phyloP scores from a whole-genome alignment of 2,113 vertebrate species.

The Nycticryphes semicollaris region DNA sequence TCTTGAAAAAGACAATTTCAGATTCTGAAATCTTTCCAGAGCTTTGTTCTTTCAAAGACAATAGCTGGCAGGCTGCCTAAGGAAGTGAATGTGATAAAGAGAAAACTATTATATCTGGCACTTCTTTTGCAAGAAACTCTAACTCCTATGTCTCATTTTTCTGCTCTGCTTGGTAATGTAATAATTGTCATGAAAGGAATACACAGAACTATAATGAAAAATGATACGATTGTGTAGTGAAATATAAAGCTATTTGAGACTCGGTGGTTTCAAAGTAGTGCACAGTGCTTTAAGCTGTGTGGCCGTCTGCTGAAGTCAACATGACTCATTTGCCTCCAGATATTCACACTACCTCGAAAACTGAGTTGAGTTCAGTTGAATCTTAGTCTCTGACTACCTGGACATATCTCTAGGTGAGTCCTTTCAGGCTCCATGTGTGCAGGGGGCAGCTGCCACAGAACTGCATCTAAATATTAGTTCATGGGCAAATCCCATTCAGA shows the following conservation, averaged over 20 bases:
- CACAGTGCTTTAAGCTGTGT: neutral
- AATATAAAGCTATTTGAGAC: constrained; percentile 43
- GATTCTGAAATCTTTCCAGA: neutral
- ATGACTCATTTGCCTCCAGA: neutral
- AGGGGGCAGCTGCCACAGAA: neutral
- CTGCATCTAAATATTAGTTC: neutral
- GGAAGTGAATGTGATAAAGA: constrained; percentile 9
- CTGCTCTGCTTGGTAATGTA: constrained; percentile 30
- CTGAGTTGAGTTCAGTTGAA: neutral
- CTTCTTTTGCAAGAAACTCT: neutral
- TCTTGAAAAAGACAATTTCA: neutral
- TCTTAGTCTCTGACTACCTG: neutral
- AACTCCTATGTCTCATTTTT: constrained; percentile 30
- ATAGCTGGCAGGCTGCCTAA: neutral
- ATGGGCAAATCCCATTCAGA: neutral
- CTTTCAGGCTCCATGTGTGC: accelerated
- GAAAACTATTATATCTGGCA: constrained; percentile 21
- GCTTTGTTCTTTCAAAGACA: neutral
- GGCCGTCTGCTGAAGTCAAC: neutral
- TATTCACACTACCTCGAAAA: neutral
- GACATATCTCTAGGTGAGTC: neutral
- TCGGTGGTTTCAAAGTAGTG: neutral
- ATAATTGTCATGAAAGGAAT: constrained; percentile 28
- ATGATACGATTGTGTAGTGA: constrained; percentile 4
- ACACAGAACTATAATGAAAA: constrained; percentile 42